Evolutionary conservation across 1,140 invertebrate species (phyloP).

Genomic region (Drosophila athabasca): DNA sequence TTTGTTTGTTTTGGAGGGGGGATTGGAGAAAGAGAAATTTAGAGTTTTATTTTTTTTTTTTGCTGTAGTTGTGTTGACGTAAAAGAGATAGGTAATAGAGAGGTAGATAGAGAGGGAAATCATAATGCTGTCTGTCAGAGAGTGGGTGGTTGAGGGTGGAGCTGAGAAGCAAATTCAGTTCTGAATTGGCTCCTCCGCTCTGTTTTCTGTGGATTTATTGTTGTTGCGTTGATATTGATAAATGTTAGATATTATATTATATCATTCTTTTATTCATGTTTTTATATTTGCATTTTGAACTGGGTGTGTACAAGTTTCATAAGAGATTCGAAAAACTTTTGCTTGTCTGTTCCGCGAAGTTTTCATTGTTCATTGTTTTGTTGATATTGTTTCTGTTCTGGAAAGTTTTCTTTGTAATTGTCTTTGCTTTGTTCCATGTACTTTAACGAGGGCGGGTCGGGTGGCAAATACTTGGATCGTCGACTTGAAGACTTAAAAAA

Average conservation of each 20-base stretch:
- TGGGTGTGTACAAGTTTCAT: slow-evolving; percentile 71
- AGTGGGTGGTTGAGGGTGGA: neutral
- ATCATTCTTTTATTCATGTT: slow-evolving; percentile 36
- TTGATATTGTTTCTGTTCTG: slow-evolving; percentile 51
- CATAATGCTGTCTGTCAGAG: slow-evolving; percentile 46
- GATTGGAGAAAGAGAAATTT: slow-evolving; percentile 83
- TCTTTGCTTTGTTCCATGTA: slow-evolving; percentile 29
- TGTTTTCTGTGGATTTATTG: slow-evolving; percentile 20
- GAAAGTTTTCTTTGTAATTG: slow-evolving; percentile 55
- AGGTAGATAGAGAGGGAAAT: slow-evolving; percentile 36
- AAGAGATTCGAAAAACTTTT: slow-evolving; percentile 53
- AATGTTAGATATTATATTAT: slow-evolving; percentile 29
- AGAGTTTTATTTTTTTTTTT: slow-evolving; percentile 81
- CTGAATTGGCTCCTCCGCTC: slow-evolving; percentile 13
- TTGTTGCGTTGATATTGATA: slow-evolving; percentile 50
- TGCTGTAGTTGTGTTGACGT: slow-evolving; percentile 51
- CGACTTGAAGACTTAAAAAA: slow-evolving; percentile 35
- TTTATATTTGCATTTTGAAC: slow-evolving; percentile 79
- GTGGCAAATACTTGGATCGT: slow-evolving; percentile 15
- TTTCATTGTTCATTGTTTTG: slow-evolving; percentile 39
- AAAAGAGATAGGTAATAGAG: neutral
- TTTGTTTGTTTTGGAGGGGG: slow-evolving; percentile 58
- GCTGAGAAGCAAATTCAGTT: slow-evolving; percentile 36
- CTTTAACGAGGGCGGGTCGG: slow-evolving; percentile 1
- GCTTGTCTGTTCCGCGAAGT: slow-evolving; percentile 62